Percentiles rank a stretch among this genome's conserved stretches.
phyloP scores from a whole-genome alignment of 2,888 invertebrate genomes.

The Oasisia sp. region DNA sequence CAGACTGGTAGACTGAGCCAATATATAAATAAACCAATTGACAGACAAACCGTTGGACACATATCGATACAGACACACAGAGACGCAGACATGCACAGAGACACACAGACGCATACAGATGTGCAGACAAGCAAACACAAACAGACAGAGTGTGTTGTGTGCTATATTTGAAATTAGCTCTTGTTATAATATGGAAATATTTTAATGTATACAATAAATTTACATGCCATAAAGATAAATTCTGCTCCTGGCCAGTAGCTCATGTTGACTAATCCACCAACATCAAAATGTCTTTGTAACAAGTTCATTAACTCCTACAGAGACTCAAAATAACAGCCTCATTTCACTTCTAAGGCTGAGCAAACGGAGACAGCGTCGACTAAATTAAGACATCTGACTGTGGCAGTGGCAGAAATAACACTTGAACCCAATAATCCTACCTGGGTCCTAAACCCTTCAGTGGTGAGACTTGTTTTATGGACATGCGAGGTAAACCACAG shows the following conservation, averaged over 20 bases:
- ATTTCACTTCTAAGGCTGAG: not conserved
- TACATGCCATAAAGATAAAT: no score
- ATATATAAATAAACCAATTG: no score
- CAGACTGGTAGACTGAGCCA: no score
- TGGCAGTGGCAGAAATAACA: not conserved
- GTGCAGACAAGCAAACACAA: constrained; percentile 14
- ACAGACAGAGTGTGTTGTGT: no score
- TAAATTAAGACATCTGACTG: not conserved
- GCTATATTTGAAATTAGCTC: no score
- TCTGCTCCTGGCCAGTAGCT: no score
- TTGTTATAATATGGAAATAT: no score
- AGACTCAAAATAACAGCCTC: not conserved
- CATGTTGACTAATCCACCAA: not conserved
- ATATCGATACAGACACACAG: constrained; percentile 22
- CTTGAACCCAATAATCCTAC: not conserved
- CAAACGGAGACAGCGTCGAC: not conserved
- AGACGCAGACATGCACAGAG: constrained; percentile 17
- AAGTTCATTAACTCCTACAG: not conserved
- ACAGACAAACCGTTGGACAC: no score
- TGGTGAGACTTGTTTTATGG: not conserved
- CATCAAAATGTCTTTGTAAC: no score
- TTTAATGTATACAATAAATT: no score
- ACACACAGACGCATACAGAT: not conserved
- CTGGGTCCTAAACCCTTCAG: not conserved
- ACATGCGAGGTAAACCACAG: not conserved